phyloP scores from a whole-genome alignment of 2,113 vertebrate genomes.

The Hippocampus guttulatus region DNA sequence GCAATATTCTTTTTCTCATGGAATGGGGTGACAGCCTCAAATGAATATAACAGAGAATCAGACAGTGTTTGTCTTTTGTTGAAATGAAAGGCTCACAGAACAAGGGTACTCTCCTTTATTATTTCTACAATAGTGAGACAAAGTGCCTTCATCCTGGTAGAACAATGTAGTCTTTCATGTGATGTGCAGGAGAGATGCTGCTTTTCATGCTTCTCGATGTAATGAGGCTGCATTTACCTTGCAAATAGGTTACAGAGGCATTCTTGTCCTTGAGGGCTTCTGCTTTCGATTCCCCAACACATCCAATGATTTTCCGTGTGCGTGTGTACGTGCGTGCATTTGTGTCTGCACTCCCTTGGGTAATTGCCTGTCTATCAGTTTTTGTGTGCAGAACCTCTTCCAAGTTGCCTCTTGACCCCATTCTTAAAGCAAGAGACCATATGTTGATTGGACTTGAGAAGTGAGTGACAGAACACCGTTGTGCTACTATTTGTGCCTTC shows the following conservation, averaged over 20 bases:
- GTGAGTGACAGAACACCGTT: neutral
- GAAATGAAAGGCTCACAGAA: conserved; percentile 61
- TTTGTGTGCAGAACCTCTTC: conserved; percentile 6
- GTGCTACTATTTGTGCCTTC: conserved; percentile 25
- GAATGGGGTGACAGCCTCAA: conserved; percentile 14
- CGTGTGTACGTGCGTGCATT: neutral
- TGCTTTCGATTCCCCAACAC: conserved; percentile 25
- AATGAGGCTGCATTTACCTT: conserved; percentile 63
- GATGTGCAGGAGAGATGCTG: conserved; percentile 27
- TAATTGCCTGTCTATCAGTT: neutral
- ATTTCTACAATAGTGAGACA: conserved; percentile 48
- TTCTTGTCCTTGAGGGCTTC: conserved; percentile 23
- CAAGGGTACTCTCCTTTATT: conserved; percentile 51
- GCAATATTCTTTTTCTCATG: neutral
- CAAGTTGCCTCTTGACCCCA: conserved; percentile 46
- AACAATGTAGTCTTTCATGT: conserved; percentile 60
- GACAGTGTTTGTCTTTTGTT: conserved; percentile 57
- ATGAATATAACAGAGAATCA: conserved; percentile 49
- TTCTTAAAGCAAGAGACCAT: conserved; percentile 50
- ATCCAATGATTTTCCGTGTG: conserved; percentile 5
- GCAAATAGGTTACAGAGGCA: conserved; percentile 50
- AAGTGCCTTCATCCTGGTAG: conserved; percentile 42
- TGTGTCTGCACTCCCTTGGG: neutral
- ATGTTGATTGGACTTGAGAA: conserved; percentile 39
- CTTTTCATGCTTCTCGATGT: conserved; percentile 41